Evolutionary conservation across 2,113 vertebrate species (phyloP), one percentile per base, ranked within the genome.

Genomic region (Meles meles): DNA sequence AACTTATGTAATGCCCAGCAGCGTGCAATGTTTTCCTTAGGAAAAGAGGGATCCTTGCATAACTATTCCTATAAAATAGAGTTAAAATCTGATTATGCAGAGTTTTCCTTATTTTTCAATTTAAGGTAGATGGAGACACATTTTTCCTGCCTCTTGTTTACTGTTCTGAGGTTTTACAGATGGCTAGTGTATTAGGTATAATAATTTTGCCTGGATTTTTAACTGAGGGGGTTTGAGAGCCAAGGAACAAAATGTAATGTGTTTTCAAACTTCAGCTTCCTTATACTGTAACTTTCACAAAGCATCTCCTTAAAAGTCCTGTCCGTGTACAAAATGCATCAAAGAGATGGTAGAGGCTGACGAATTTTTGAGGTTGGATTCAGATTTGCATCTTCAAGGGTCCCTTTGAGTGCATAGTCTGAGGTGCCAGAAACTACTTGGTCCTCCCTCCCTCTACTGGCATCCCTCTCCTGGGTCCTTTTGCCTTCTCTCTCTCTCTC

Each of bases 321-420:
- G 69, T 88, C 86, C 69, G 90, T 87, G 47, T 39, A 72, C 61
- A 94, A 95, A 97, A 94, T 52, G 71, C 80, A 96, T 95, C 95
- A 95, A 84, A 94, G 92, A 77, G 49, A 29, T 7, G 27, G 86
- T 39, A 80, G 74, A 88, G 92, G 63, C 83, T 86, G 57, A 49
- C 61, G 74, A 81, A 96, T 94, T 94, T 96, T 81, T 97, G 97
- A 96, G 96, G 96, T 97, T 90, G 83, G 52, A 77, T 93, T 96
- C 29, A n/a, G 83, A 96, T 96, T 95, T 95, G 90, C 88, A 65
- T 90, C 69, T 31, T 95, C 86, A 97, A 98, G 96, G 47, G 61
- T 95, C 84, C 65, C 94, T 94, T 95, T 97, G 93, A 97, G 95
- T 11, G 18, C 1, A 0, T 37, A 59, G 82, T 81, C 82, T 17